Evolutionary conservation across 1,140 invertebrate species (phyloP), one percentile per base, ranked within the genome.

Genomic region (Neuroterus valhalla): DNA sequence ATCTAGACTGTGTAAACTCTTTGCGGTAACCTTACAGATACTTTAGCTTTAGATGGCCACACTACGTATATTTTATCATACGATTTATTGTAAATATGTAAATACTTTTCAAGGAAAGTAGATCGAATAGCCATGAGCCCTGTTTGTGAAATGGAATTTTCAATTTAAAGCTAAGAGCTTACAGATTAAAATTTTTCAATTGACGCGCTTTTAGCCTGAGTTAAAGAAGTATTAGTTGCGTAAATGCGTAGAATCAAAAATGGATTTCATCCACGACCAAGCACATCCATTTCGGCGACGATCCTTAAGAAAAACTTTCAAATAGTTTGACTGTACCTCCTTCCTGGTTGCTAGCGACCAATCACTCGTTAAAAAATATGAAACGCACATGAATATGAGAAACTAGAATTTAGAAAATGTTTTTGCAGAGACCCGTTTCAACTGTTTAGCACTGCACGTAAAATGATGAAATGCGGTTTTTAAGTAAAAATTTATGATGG

Each of bases 81-180:
- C 70, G 70, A 67, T 70, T 73, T 67, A 66, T 21, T 84, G 83
- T 84, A 84, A 66, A 84, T 84, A 84, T 84, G 82, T 84, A 83
- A 78, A 78, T 78, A 74, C 79, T 78, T 76, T 17, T 70, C 38
- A 46, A 21, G 26, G 26, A 6, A 68, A 31, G 12, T 66, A 70
- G 43, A 67, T 72, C 21, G 42, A 42, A 62, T 69, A 68, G 26
- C 62, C 62, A 19, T 38, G 48, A 44, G 43, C 55, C 26, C 55
- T 38, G 5, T 31, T 62, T 62, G 26, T 70, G 66, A 72, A 76
- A 19, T 31, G 23, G 46, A 71, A 52, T 46, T 43, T 52, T 48
- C 0, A 0, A 19, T 48, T 48, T 48, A 15, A n/a, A 15, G 6
- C 1, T 48, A n/a, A 19, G n/a, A n/a, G 6, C 14, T 38, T 38